Conservation (phyloP, 2,797 vertebrate species). For the Pogoniulus pusillus region DNA sequence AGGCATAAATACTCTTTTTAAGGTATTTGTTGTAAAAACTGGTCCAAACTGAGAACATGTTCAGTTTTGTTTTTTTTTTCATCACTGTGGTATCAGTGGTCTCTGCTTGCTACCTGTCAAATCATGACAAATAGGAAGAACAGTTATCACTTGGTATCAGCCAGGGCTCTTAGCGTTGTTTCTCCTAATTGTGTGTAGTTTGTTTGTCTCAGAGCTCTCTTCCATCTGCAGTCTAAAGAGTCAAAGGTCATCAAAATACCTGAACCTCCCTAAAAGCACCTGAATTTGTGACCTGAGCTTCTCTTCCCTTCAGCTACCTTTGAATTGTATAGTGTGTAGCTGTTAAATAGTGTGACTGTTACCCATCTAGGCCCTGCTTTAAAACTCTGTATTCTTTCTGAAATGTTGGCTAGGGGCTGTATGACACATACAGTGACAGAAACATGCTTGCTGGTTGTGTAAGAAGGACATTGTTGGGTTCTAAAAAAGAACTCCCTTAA, state of each 20-base stretch:
- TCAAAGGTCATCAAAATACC: background rate
- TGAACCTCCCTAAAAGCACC: background rate
- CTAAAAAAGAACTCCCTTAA: background rate
- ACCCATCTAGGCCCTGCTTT: background rate
- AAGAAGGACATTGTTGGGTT: background rate
- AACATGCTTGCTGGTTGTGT: background rate
- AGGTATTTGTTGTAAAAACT: background rate
- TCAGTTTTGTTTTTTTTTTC: background rate
- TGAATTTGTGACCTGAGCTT: background rate
- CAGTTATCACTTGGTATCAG: background rate
- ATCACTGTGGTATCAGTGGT: background rate
- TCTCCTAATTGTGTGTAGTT: background rate
- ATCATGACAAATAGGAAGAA: background rate
- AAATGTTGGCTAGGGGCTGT: background rate
- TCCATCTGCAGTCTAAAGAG: background rate
- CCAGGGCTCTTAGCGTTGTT: background rate
- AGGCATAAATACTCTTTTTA: background rate
- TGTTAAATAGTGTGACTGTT: background rate
- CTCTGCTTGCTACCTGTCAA: background rate
- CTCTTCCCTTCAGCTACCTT: background rate
- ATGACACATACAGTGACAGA: background rate
- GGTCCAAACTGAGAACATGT: background rate
- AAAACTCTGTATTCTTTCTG: background rate
- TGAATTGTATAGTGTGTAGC: background rate
- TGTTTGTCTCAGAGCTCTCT: background rate